Conservation (phyloP, 2,888 invertebrate species). For the Acanthosepion pharaonis region DNA sequence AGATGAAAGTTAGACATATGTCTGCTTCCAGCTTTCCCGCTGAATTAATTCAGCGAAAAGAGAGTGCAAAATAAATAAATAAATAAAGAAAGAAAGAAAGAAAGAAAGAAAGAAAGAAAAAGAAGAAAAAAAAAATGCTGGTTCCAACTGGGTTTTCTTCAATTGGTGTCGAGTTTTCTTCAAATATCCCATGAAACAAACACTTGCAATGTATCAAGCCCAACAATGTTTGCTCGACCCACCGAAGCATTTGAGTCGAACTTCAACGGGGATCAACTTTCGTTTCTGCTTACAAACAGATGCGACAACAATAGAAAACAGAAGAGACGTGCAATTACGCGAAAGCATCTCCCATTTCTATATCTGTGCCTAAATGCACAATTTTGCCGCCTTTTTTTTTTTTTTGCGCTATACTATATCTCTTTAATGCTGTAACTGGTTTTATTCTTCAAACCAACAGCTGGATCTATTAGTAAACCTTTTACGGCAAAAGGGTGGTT, state of each 20-base stretch:
- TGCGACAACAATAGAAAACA: conserved; percentile 1
- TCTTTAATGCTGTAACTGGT: not conserved
- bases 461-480: not conserved
- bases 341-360: not conserved
- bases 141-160: not conserved
- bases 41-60: too few relatives aligned
- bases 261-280: not conserved
- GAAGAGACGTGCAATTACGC: not conserved
- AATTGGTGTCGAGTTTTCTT: not conserved
- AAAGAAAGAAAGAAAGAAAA: too few relatives aligned
- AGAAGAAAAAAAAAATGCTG: not conserved
- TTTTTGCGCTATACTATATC: not conserved
- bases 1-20: too few relatives aligned
- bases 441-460: not conserved
- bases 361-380: not conserved
- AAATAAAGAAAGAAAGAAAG: too few relatives aligned
- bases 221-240: not conserved
- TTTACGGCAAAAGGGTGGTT: conserved; percentile 21
- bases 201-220: not conserved
- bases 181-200: not conserved
- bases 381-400: not conserved
- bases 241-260: not conserved
- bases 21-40: too few relatives aligned
- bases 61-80: too few relatives aligned
- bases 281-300: not conserved